Conservation (phyloP, 2,888 invertebrate species). For the Melinopterus prodromus region DNA sequence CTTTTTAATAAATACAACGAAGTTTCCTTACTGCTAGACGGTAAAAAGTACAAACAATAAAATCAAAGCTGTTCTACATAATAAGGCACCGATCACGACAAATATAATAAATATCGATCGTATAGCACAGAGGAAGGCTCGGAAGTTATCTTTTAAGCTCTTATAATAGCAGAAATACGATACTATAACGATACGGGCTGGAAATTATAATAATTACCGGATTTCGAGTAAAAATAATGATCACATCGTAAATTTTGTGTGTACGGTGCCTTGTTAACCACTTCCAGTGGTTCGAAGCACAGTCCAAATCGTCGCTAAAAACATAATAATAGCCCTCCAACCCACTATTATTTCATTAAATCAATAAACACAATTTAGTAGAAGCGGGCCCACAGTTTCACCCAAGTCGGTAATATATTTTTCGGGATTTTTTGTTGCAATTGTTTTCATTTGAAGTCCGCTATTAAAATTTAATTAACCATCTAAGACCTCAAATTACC, state of each 20-base stretch:
- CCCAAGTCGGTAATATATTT: background rate
- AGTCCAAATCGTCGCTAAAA: slow-evolving; percentile 12
- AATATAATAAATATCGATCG: background rate
- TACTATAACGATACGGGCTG: background rate
- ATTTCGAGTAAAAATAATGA: slow-evolving; percentile 4
- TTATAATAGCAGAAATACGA: background rate
- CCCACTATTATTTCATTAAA: slow-evolving; percentile 17
- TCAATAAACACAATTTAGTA: slow-evolving; percentile 16
- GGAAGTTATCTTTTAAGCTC: background rate
- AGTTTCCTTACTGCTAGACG: background rate
- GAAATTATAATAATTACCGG: background rate
- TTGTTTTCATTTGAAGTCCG: background rate
- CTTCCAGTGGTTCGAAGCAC: background rate
- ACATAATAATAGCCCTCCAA: slow-evolving; percentile 13
- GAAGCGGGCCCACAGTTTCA: background rate
- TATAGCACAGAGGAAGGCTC: background rate
- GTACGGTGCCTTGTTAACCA: slow-evolving; percentile 7
- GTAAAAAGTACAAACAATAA: background rate
- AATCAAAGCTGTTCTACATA: background rate
- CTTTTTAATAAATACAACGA: background rate
- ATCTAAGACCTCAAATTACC: too few relatives aligned
- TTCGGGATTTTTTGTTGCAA: background rate
- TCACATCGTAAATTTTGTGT: background rate
- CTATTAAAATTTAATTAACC: too few relatives aligned
- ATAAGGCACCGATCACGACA: background rate